Percentiles rank a stretch among this genome's conserved stretches.
Evolutionary conservation across 2,888 invertebrate species (phyloP).

Genomic region (Clusia tigrina): DNA sequence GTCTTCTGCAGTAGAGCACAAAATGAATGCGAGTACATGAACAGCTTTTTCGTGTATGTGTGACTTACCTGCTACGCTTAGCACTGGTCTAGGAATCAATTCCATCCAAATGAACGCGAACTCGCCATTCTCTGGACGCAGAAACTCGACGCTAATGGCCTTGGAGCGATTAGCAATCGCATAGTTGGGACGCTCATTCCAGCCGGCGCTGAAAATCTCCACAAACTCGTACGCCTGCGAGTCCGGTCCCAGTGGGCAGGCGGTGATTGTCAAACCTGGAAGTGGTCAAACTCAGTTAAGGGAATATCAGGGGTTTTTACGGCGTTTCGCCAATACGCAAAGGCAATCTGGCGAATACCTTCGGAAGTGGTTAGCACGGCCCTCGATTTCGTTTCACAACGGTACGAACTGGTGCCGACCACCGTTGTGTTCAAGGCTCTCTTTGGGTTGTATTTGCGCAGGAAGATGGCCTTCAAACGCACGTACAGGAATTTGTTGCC

Average conservation of each 20-base stretch:
- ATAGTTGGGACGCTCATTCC: conserved; percentile 71
- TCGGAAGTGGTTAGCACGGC: conserved; percentile 79
- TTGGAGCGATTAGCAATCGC: conserved; percentile 70
- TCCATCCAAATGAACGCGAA: conserved; percentile 86
- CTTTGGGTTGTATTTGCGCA: conserved; percentile 63
- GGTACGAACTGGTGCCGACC: conserved; percentile 67
- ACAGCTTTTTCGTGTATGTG: neutral
- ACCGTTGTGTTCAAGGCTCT: conserved; percentile 69
- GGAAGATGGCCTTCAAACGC: conserved; percentile 74
- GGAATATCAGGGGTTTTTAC: neutral
- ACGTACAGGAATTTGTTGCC: conserved; percentile 79
- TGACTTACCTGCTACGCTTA: conserved; percentile 64
- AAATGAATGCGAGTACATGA: neutral
- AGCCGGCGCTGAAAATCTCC: conserved; percentile 86
- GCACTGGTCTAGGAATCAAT: conserved; percentile 68
- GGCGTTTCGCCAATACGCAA: neutral
- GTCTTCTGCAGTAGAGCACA: conserved; percentile 67
- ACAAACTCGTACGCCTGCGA: conserved; percentile 72
- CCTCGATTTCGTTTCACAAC: conserved; percentile 80
- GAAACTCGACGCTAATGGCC: conserved; percentile 80
- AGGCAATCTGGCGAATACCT: conserved; percentile 44
- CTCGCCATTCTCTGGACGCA: conserved; percentile 77
- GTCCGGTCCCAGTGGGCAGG: conserved; percentile 68
- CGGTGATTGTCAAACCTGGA: conserved; percentile 65
- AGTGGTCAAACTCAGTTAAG: neutral